Percentiles rank a stretch among this genome's conserved stretches.
Evolutionary conservation across 92 coral and sea anemone genomes (phyloP).

Genomic region (Porites rus): DNA sequence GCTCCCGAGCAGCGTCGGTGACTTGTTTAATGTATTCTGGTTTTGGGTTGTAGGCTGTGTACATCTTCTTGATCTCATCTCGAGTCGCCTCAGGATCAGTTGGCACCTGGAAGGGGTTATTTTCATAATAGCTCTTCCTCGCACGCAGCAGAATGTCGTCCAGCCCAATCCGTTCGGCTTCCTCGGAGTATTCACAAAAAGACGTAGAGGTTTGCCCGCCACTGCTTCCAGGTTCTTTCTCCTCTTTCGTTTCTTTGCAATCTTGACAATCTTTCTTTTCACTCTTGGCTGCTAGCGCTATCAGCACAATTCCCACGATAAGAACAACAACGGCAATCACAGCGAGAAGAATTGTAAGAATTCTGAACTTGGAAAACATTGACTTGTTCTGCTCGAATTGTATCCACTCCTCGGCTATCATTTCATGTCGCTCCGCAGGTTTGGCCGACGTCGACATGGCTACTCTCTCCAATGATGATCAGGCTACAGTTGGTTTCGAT

Average conservation of each 20-base stretch:
- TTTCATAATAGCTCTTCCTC: slow-evolving; percentile 58
- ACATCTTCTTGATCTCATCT: slow-evolving; percentile 31
- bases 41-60: slow-evolving; percentile 54
- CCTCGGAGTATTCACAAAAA: slow-evolving; percentile 67
- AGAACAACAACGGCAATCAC: slow-evolving; percentile 56
- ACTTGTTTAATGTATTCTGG: slow-evolving; percentile 51
- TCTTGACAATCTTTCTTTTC: slow-evolving; percentile 16
- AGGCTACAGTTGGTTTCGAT: too few species aligned
- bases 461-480: background rate
- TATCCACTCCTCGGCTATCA: slow-evolving; percentile 3
- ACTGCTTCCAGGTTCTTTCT: background rate
- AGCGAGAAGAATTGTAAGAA: background rate
- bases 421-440: background rate
- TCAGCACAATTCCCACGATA: slow-evolving; percentile 75
- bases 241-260: background rate
- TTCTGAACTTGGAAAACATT: background rate
- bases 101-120: slow-evolving; percentile 60
- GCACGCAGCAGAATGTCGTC: slow-evolving; percentile 68
- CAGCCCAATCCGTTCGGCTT: slow-evolving; percentile 74
- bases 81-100: slow-evolving; percentile 36
- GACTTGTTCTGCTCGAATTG: background rate
- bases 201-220: background rate
- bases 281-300: slow-evolving; percentile 65
- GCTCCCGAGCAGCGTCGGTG: slow-evolving; percentile 48
- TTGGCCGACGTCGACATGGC: background rate